These are phyloP conservation scores for Dicyrtomina minuta DNA, from an alignment of 2,888 invertebrate genomes.

Conservation along the genomic window DNA sequence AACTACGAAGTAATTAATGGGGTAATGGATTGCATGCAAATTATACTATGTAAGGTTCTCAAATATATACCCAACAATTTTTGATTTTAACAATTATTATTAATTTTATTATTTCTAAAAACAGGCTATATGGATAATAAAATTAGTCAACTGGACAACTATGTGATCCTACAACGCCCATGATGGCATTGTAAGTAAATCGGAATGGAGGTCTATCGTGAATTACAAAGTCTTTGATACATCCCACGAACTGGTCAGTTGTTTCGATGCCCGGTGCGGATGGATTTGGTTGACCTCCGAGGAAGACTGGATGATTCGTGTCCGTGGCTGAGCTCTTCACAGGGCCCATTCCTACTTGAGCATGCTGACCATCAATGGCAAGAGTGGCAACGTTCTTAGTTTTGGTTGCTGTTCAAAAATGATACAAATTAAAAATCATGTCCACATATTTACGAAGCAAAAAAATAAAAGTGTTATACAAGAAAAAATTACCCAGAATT, in stretches of 20 bases:
- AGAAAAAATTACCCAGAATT: constrained; percentile 60
- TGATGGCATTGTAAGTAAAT: constrained; percentile 43
- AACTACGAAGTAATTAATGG: too few species aligned
- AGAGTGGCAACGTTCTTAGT: constrained; percentile 86
- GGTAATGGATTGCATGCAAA: too few species aligned
- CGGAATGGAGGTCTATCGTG: constrained; percentile 41
- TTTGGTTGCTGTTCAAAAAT: constrained; percentile 61
- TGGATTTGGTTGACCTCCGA: constrained; percentile 79
- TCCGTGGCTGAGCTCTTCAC: constrained; percentile 52
- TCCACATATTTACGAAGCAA: background rate
- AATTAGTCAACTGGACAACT: constrained; percentile 46
- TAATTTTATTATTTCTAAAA: too few species aligned
- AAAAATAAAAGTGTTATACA: background rate
- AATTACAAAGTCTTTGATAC: constrained; percentile 62
- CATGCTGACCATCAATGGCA: constrained; percentile 79
- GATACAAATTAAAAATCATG: background rate
- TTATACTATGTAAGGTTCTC: too few species aligned
- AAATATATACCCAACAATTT: too few species aligned
- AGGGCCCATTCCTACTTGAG: constrained; percentile 58
- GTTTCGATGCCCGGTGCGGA: constrained; percentile 68
- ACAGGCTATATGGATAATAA: too few species aligned
- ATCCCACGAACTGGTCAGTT: constrained; percentile 70
- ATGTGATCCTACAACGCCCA: constrained; percentile 47
- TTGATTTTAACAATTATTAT: too few species aligned
- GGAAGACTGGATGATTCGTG: constrained; percentile 76